Base-by-base conservation (phyloP, 2,797 vertebrate species). In the Ptychadena robeensis region DNA sequence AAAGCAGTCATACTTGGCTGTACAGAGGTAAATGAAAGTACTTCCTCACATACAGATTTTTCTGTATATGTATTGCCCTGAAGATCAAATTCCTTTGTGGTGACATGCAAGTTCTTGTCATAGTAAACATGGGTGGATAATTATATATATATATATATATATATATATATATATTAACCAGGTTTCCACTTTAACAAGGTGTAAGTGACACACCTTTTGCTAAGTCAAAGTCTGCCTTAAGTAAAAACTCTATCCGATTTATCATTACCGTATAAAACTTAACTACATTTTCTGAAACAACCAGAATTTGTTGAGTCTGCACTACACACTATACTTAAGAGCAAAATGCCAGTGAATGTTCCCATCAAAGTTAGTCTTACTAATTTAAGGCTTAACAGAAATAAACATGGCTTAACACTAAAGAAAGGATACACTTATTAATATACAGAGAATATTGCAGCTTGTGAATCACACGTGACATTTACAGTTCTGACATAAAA, bases 401-500 rank as follows among this genome's bases (percentile, higher is more conserved):
- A 69, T 69, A 69, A 25, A 69, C 22, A 4, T 35, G 31, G 48
- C 53, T 73, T 35, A 59, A 27, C 35, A 69, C n/a, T 38, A 2
- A 11, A 37, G 67, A 35, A 8, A 40, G 38, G n/a, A 4, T 35
- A 38, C 6, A 28, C 27, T n/a, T 48, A 53, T 48, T 12, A 12
- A 53, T 40, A 78, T 34, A 67, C 11, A 78, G 18, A 15, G 34
- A 65, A 78, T 67, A 68, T 27, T 12, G 35, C 9, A 67, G 38
- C 63, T 27, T 61, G 27, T 25, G 57, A 61, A 61, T 28, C 75
- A 53, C 28, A 53, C 14, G 38, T 27, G 64, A 48, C 75, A 78
- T 67, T 67, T 34, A 78, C 28, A 78, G 75, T 10, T 3, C 11
- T 35, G 35, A 78, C 63, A 69, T 68, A n/a, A 78, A 67, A 77